Base-by-base conservation (phyloP, 2,797 vertebrate species). In the Pyrocephalus nanus region DNA sequence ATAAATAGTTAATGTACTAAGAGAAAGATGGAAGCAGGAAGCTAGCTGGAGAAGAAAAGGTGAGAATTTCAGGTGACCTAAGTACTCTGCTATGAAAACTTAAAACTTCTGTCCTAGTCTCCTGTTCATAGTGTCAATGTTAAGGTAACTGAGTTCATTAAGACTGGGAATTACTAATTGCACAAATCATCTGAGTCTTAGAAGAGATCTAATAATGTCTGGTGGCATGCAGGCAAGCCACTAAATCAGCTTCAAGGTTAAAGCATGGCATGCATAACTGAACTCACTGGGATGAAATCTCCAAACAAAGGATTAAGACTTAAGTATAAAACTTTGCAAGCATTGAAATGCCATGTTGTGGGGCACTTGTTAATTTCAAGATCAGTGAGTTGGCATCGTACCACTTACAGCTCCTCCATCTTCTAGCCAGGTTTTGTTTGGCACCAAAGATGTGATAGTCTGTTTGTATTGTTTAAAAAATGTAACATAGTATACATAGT, bases 1-100 rank as follows among this genome's bases (percentile, higher is more conserved):
- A 79, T 74, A 85, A 77, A 9, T 77, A 93, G 75, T 73, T 81
- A 93, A 69, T 83, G 11, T 96, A 53, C 29, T 30, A 87, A 92
- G 57, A 90, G 91, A 51, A 89, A 71, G 48, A 67, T 0, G 2
- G 64, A 87, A 75, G 48, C 64, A 74, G 84, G 53, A 80, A 77
- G 38, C n/a, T 92, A 86, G 58, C 65, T 91, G 87, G 58, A 74
- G 26, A 22, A 83, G 64, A 77, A 80, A 57, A 77, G 27, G 67
- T 69, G 94, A 92, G 83, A 54, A 58, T 92, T 85, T 91, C 47
- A 34, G 51, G 77, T 88, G 84, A 43, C 66, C 12, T 17, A 48
- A 55, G 42, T 83, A n/a, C n/a, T n/a, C n/a, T n/a, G 70, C 72
- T 79, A 2, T 72, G 51, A 81, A 86, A 78, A 83, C 47, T 8